phyloP scores from a whole-genome alignment of 2,113 vertebrate genomes.

The Channa maculata region DNA sequence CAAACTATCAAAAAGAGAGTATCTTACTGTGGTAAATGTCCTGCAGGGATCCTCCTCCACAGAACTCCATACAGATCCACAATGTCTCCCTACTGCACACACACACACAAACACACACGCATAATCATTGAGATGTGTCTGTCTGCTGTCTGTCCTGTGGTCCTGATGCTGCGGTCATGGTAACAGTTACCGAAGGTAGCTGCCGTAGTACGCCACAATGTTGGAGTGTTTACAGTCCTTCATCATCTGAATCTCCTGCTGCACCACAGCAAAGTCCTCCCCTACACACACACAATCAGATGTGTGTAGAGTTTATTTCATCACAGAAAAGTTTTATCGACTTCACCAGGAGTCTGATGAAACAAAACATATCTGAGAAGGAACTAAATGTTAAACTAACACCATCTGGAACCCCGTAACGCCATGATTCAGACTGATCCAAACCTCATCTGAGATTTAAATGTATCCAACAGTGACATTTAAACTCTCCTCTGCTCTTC shows the following conservation, averaged over 20 bases:
- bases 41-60: slow-evolving; percentile 17
- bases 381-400: too few relatives aligned
- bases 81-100: slow-evolving; percentile 1
- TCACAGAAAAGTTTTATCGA: too few relatives aligned
- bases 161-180: background rate
- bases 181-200: slow-evolving; percentile 87
- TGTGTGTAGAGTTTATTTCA: too few relatives aligned
- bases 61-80: slow-evolving; percentile 26
- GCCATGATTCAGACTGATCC: too few relatives aligned
- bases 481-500: too few relatives aligned
- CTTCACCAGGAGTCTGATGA: too few relatives aligned
- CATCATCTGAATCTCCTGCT: slow-evolving; percentile 95
- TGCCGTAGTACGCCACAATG: slow-evolving; percentile 93
- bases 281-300: slow-evolving; percentile 73
- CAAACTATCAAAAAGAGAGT: background rate
- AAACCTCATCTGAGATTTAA: too few relatives aligned
- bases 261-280: slow-evolving; percentile 93
- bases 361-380: too few relatives aligned
- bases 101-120: background rate
- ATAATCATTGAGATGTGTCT: background rate
- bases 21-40: slow-evolving; percentile 12
- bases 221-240: slow-evolving; percentile 93
- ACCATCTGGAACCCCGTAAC: too few relatives aligned
- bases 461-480: too few relatives aligned
- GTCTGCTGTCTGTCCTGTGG: background rate